Percentiles rank a stretch among this genome's conserved stretches.
phyloP scores from a whole-genome alignment of 2,888 invertebrate genomes.

The Tenthredo scrophulariae region DNA sequence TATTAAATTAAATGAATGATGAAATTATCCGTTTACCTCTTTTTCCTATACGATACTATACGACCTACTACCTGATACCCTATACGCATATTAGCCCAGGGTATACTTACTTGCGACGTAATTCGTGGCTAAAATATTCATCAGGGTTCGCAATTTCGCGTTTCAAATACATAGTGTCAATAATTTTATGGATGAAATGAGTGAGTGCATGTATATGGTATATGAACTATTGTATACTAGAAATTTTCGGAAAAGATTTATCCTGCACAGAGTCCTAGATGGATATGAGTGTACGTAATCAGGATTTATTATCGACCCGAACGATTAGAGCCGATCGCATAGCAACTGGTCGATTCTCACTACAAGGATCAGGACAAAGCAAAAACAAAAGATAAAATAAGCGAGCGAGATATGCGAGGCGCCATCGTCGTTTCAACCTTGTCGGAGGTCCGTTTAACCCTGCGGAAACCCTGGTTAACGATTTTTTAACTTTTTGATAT shows the following conservation, averaged over 20 bases:
- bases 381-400: neutral
- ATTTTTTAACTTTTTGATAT: neutral
- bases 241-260: too few relatives aligned
- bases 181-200: constrained; percentile 17
- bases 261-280: neutral
- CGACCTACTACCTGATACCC: neutral
- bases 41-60: too few relatives aligned
- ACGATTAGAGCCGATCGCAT: constrained; percentile 14
- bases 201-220: neutral
- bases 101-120: constrained; percentile 7
- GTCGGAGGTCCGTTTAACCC: too few relatives aligned
- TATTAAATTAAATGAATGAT: too few relatives aligned
- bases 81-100: neutral
- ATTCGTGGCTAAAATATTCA: constrained; percentile 21
- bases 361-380: neutral
- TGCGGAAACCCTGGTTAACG: neutral
- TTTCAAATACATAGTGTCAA: neutral
- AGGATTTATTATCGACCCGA: constrained; percentile 25
- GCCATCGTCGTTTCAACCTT: too few relatives aligned
- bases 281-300: neutral
- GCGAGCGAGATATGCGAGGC: too few relatives aligned
- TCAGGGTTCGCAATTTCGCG: constrained; percentile 3
- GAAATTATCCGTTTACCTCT: too few relatives aligned
- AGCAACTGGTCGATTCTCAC: neutral
- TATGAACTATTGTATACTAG: neutral